These are phyloP conservation scores for Drosophila quadrilineata DNA, from an alignment of 1,140 invertebrate species.

Conservation along the genomic window DNA sequence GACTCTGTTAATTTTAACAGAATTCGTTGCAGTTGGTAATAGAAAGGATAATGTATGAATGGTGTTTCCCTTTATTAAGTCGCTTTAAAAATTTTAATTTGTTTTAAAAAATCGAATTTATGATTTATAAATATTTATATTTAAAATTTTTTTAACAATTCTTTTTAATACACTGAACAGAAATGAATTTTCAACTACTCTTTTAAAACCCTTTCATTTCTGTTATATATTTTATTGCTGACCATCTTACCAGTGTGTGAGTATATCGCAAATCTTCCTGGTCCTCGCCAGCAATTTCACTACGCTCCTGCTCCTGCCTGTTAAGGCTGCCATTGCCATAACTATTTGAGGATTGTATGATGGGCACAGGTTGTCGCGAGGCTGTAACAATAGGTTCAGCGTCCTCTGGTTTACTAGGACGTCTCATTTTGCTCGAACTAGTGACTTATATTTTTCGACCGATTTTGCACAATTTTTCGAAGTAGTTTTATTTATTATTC, in stretches of 20 bases:
- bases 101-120: too few species aligned
- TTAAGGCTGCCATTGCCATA: not conserved
- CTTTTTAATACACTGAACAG: too few species aligned
- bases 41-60: too few species aligned
- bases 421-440: not conserved
- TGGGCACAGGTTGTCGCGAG: slow-evolving; percentile 9
- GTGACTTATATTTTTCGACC: not conserved
- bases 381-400: slow-evolving; percentile 30
- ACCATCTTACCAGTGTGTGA: slow-evolving; percentile 35
- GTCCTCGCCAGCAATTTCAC: slow-evolving; percentile 20
- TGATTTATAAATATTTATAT: not conserved
- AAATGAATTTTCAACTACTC: too few species aligned
- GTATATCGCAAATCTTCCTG: slow-evolving; percentile 41
- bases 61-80: too few species aligned
- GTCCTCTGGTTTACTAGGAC: slow-evolving; percentile 10
- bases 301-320: slow-evolving; percentile 22
- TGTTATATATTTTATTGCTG: too few species aligned
- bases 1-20: too few species aligned
- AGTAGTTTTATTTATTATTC: not conserved
- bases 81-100: too few species aligned
- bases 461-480: not conserved
- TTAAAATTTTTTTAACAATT: too few species aligned
- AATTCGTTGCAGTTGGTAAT: too few species aligned
- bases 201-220: too few species aligned
- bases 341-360: slow-evolving; percentile 17